Evolutionary conservation across 2,113 vertebrate genomes (phyloP), one percentile per base, ranked within the genome.

Genomic region (Acanthisitta chloris): DNA sequence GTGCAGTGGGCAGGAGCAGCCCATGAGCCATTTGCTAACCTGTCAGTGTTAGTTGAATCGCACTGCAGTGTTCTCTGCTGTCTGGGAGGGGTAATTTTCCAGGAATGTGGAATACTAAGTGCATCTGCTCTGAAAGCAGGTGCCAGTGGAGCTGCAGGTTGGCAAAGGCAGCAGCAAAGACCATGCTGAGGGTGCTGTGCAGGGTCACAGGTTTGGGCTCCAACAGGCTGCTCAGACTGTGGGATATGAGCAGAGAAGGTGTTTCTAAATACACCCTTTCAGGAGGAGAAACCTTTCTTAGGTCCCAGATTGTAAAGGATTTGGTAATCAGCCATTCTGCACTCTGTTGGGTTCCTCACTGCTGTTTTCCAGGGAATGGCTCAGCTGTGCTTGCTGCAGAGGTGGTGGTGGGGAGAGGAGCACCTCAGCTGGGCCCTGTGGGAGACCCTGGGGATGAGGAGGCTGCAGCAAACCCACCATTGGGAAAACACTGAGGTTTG

Each of bases 171-270:
- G 59, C 70, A 48, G 83, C 40, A 31, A 24, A 34, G 57, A 8
- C 31, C 2, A 1, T 0, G 3, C 25, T 28, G 65, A 43, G 58
- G 34, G n/a, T 48, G 34, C 5, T 54, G 33, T 29, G 25, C 17
- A 57, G 57, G 23, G 87, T 51, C 9, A 1, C 14, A 8, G 46
- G 2, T 61, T 8, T 74, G 76, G 76, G 33, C 33, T 49, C 33
- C 17, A 8, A 9, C 14, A 26, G 34, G 6, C 6, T 2, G 34
- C 7, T 28, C 42, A 33, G 31, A 1, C 24, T 38, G 31, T 33
- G 49, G 34, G 64, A 19, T 38, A 48, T 8, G 54, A 81, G n/a
- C 81, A 57, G 55, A 84, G 73, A 31, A 11, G 13, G 34, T 38
- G 51, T 28, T 28, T 54, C 40, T 49, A 21, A 62, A 51, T 34